phyloP scores from a whole-genome alignment of 2,888 invertebrate species.

The Eristalis tenax region DNA sequence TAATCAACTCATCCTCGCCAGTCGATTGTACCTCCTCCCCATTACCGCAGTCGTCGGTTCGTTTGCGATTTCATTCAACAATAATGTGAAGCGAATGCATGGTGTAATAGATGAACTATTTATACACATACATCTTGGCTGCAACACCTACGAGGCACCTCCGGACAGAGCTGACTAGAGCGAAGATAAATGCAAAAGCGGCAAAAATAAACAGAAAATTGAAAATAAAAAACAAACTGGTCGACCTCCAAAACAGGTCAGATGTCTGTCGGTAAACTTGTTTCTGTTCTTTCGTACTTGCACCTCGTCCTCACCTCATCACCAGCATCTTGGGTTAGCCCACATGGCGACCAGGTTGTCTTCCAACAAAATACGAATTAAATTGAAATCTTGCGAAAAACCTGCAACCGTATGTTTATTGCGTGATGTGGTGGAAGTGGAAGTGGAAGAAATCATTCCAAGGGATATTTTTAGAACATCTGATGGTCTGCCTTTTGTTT shows the following conservation, averaged over 20 bases:
- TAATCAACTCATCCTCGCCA: not conserved
- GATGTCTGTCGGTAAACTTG: conserved; percentile 41
- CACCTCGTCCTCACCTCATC: not conserved
- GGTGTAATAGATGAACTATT: conserved; percentile 11
- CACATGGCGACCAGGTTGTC: conserved; percentile 4
- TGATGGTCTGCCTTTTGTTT: not conserved
- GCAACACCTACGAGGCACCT: not conserved
- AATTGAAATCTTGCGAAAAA: conserved; percentile 22
- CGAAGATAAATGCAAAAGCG: not conserved
- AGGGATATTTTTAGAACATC: conserved; percentile 56
- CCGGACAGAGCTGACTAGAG: not conserved
- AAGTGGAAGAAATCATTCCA: not conserved
- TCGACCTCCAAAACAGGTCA: conserved; percentile 69
- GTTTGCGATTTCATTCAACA: not conserved
- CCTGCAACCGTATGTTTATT: not conserved
- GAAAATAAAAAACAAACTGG: conserved; percentile 35
- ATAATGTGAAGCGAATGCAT: not conserved
- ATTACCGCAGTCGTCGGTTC: not conserved
- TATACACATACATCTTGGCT: not conserved
- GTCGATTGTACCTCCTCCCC: not conserved
- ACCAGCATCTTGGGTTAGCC: not conserved
- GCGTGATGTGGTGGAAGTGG: not conserved
- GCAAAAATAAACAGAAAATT: not conserved
- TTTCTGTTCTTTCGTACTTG: conserved; percentile 16
- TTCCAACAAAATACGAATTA: not conserved